These are phyloP conservation scores for Parapristionchus giblindavisi DNA, from an alignment of 2,888 invertebrate genomes.

Conservation along the genomic window DNA sequence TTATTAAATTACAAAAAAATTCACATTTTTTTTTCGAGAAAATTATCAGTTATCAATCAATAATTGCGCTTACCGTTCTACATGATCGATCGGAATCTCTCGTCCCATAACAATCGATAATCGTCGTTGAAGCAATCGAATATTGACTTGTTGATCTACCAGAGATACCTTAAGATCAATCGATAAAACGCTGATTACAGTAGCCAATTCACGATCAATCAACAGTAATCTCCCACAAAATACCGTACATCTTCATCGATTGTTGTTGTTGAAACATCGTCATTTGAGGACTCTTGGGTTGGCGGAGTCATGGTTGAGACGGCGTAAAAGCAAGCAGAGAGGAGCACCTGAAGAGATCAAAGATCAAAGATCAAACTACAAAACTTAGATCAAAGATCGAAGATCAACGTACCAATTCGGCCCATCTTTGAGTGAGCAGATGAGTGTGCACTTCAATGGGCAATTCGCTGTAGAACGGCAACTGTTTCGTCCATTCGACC, in stretches of 20 bases:
- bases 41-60: too few species aligned
- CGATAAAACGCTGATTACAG: too few species aligned
- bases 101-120: conserved; percentile 62
- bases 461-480: conserved; percentile 95
- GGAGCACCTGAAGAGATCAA: conserved; percentile 50
- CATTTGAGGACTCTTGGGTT: conserved; percentile 39
- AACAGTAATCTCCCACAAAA: too few species aligned
- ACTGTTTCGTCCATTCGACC: conserved; percentile 97
- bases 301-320: conserved; percentile 41
- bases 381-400: background rate
- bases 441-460: conserved; percentile 93
- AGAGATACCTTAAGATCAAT: conserved; percentile 50
- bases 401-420: conserved; percentile 60
- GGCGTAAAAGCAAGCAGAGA: conserved; percentile 68
- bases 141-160: conserved; percentile 56
- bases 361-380: background rate
- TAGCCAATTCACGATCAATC: too few species aligned
- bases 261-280: conserved; percentile 50
- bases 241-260: conserved; percentile 46
- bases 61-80: conserved; percentile 61
- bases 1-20: too few species aligned
- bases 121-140: conserved; percentile 61
- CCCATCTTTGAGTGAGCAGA: conserved; percentile 94
- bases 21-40: too few species aligned
- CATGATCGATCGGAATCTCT: conserved; percentile 65